Evolutionary conservation across 2,797 vertebrate species (phyloP), one percentile per base, ranked within the genome.

Genomic region (Lerista edwardsae): DNA sequence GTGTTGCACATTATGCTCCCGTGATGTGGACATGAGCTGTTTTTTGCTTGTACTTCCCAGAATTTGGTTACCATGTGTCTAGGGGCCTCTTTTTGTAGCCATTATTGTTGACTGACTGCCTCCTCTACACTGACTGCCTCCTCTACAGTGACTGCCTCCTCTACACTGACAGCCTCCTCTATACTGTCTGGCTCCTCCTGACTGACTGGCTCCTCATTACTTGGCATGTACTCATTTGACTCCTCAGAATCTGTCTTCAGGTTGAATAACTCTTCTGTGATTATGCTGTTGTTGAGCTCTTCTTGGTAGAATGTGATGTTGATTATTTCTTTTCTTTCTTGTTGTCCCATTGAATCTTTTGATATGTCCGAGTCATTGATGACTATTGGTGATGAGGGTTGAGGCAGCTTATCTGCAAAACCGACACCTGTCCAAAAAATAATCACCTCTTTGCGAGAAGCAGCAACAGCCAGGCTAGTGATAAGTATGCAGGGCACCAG

Each of bases 401-500:
- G 1, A 27, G 57, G 74, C 3, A 0, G 47, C 14, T 27, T 29
- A 76, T 89, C 84, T 96, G 91, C 95, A 96, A 96, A 97, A 95
- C 95, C 94, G 93, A 94, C 97, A 90, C 97, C 96, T 29, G 94
- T 97, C 97, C 97, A 97, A 96, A 98, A 97, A 41, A 94, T 95
- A 84, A 92, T 89, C 82, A 97, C 86, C 92, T 98, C 97, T 90
- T 93, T 95, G 93, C 96, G 93, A 92, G 95, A 96, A 95, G 97
- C 91, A 1, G 97, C 97, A 92, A 97, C 95, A 8, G 90, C 83
- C 86, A 98, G 95, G 95, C 97, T 97, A 94, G 96, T 97, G 91
- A 97, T 95, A 93, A 98, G 95, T 81, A 97, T 97, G 93, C 97
- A 97, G 88, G 97, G 97, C 92, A 98, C 97, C 90, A 97, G 93